These are phyloP conservation scores for Gryon sp. DNA, from an alignment of 1,140 invertebrate genomes.

Conservation along the genomic window DNA sequence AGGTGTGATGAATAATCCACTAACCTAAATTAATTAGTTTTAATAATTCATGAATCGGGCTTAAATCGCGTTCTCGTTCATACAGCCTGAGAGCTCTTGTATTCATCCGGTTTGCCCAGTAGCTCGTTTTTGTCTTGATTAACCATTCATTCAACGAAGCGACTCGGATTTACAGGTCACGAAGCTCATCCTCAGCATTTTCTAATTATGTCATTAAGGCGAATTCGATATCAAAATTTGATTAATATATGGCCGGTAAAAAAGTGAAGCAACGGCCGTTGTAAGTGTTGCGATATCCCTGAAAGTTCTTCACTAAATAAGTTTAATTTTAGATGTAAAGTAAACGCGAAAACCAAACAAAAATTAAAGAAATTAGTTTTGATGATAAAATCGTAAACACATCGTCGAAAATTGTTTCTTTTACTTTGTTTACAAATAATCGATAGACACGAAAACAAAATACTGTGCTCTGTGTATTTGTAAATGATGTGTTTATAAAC, in stretches of 20 bases:
- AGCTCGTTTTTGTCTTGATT: conserved; percentile 63
- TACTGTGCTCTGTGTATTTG: too few species aligned
- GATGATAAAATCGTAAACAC: too few species aligned
- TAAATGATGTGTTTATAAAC: too few species aligned
- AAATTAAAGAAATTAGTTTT: too few species aligned
- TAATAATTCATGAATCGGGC: conserved; percentile 62
- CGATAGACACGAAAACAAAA: too few species aligned
- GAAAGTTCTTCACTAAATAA: neutral
- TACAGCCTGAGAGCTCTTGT: conserved; percentile 56
- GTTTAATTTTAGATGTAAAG: too few species aligned
- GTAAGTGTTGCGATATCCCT: neutral
- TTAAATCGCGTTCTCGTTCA: conserved; percentile 57
- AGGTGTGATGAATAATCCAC: conserved; percentile 59
- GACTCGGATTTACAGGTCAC: conserved; percentile 62
- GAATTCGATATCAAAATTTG: conserved; percentile 47
- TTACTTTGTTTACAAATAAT: too few species aligned
- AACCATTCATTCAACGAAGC: conserved; percentile 58
- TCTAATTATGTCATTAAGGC: conserved; percentile 59
- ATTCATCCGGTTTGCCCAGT: conserved; percentile 58
- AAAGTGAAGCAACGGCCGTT: conserved; percentile 9
- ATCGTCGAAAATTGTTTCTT: too few species aligned
- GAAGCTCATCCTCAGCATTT: conserved; percentile 58
- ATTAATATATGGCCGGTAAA: conserved; percentile 31
- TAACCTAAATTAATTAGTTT: conserved; percentile 63
- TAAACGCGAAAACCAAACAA: too few species aligned